phyloP scores from a whole-genome alignment of 2,113 vertebrate genomes.

The Hyaena hyaena region DNA sequence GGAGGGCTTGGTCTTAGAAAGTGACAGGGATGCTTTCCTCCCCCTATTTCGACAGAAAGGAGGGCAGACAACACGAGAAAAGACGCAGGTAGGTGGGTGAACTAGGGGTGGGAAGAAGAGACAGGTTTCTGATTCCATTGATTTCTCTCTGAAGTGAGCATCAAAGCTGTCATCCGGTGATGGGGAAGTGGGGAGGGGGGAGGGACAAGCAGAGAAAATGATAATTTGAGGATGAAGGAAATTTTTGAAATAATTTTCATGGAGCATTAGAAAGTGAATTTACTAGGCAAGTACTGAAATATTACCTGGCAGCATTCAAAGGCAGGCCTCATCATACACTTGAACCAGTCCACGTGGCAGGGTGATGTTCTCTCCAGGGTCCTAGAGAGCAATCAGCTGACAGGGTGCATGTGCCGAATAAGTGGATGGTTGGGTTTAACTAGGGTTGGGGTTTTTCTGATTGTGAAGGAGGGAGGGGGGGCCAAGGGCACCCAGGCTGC shows the following conservation, averaged over 20 bases:
- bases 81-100: neutral
- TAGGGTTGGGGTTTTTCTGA: neutral
- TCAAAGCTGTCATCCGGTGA: neutral
- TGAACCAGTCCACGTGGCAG: neutral
- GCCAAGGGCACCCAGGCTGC: neutral
- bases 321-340: fast-evolving
- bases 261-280: neutral
- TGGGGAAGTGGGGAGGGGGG: neutral
- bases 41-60: neutral
- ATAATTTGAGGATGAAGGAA: neutral
- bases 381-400: neutral
- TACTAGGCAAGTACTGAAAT: neutral
- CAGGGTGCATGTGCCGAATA: neutral
- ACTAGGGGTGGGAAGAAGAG: neutral
- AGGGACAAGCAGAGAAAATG: neutral
- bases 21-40: too few relatives aligned
- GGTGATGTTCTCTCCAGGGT: too few relatives aligned
- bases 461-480: neutral
- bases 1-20: neutral
- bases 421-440: too few relatives aligned
- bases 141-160: neutral
- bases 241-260: neutral
- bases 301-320: neutral
- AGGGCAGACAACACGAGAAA: neutral
- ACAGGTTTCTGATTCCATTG: neutral